phyloP scores from a whole-genome alignment of 2,113 vertebrate genomes.

The rat (Rattus norvegicus) region DNA sequence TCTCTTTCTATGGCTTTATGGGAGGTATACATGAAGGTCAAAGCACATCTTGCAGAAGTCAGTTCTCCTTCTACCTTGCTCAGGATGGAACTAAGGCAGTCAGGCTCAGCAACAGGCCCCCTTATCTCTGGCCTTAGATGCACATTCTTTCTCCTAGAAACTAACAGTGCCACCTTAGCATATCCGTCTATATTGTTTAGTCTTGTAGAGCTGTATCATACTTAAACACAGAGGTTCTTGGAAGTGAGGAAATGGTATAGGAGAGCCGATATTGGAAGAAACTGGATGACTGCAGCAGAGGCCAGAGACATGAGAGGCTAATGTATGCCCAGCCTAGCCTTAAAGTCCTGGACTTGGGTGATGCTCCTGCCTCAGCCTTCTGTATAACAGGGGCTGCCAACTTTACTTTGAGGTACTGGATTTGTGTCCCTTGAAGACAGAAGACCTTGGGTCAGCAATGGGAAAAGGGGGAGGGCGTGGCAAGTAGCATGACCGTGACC shows the following conservation, averaged over 20 bases:
- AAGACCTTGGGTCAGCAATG: neutral
- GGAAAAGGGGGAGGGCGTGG: neutral
- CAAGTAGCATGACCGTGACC: neutral
- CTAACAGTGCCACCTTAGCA: neutral
- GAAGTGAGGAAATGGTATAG: neutral
- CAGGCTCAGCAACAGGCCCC: neutral
- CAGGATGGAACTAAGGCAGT: neutral
- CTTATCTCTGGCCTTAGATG: neutral
- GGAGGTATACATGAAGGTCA: too few relatives aligned
- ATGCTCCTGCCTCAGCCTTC: neutral
- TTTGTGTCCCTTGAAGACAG: neutral
- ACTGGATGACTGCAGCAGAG: neutral
- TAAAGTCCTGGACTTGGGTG: rapidly evolving
- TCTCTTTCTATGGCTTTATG: neutral
- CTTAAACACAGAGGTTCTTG: neutral
- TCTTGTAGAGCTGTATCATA: neutral
- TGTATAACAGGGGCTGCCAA: neutral
- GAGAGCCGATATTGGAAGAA: neutral
- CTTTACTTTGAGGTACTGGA: neutral
- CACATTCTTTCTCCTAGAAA: neutral
- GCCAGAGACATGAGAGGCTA: neutral
- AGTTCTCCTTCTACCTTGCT: neutral
- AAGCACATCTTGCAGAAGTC: neutral
- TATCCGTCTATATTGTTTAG: neutral
- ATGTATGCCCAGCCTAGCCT: neutral